These are phyloP conservation scores for Manduca sexta DNA, from an alignment of 1,140 invertebrate genomes.

Conservation along the genomic window DNA sequence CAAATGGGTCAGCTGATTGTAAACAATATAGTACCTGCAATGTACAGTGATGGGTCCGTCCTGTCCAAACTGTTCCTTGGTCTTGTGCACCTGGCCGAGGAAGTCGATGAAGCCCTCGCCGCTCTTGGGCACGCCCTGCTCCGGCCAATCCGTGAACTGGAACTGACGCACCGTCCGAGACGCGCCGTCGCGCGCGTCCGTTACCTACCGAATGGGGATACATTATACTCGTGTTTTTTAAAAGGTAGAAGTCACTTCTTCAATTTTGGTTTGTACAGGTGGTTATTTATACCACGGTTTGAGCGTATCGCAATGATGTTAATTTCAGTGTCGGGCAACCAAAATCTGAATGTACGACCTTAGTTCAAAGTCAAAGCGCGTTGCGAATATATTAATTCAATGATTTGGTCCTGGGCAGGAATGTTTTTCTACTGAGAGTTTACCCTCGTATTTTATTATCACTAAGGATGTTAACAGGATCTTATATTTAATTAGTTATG, in stretches of 20 bases:
- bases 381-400: no score
- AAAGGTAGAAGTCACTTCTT: background rate
- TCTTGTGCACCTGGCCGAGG: slow-evolving; percentile 99
- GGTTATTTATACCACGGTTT: no score
- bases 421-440: no score
- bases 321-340: no score
- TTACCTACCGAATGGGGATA: slow-evolving; percentile 73
- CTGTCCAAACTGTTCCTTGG: slow-evolving; percentile 99
- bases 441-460: no score
- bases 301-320: no score
- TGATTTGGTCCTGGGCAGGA: no score
- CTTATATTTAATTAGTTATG: background rate
- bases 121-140: slow-evolving; percentile 97
- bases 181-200: slow-evolving; percentile 93
- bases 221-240: background rate
- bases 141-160: slow-evolving; percentile 99
- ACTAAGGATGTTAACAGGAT: background rate
- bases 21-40: slow-evolving; percentile 81
- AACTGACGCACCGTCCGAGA: slow-evolving; percentile 98
- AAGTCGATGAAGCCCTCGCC: slow-evolving; percentile 99
- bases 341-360: no score
- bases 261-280: no score
- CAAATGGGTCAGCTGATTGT: no score
- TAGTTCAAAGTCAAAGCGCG: no score
- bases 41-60: slow-evolving; percentile 99